phyloP scores from a whole-genome alignment of 2,797 vertebrate species.

The Tokudaia tokunoshimensis region DNA sequence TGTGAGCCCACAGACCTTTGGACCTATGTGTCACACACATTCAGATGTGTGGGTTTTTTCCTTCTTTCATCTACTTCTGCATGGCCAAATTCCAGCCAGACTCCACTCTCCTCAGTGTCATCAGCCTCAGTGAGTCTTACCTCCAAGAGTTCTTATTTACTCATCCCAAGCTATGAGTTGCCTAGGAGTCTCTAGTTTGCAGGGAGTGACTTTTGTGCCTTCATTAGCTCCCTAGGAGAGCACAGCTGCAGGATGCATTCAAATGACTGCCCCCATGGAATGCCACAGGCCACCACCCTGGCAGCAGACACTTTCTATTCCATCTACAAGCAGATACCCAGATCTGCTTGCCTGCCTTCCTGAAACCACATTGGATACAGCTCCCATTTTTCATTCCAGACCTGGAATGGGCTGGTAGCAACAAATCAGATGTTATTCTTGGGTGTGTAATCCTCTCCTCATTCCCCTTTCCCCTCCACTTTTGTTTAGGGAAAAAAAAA shows the following conservation, averaged over 20 bases:
- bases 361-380: slow-evolving; percentile 83
- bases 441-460: slow-evolving; percentile 77
- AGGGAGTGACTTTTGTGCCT: slow-evolving; percentile 85
- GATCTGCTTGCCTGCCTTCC: slow-evolving; percentile 78
- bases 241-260: slow-evolving; percentile 86
- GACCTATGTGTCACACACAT: neutral
- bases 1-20: neutral
- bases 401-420: slow-evolving; percentile 83
- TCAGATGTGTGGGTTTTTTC: neutral
- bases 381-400: slow-evolving; percentile 76
- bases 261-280: slow-evolving; percentile 83
- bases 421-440: slow-evolving; percentile 87
- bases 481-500: slow-evolving; percentile 84
- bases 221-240: slow-evolving; percentile 85
- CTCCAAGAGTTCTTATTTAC: slow-evolving; percentile 82
- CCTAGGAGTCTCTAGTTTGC: slow-evolving; percentile 86
- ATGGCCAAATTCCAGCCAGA: slow-evolving; percentile 63
- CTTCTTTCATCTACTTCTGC: neutral
- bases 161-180: slow-evolving; percentile 86
- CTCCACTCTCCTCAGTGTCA: slow-evolving; percentile 83
- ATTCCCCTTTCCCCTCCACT: slow-evolving; percentile 58
- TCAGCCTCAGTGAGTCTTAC: slow-evolving; percentile 81
- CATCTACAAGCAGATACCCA: slow-evolving; percentile 84
- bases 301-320: slow-evolving; percentile 78
- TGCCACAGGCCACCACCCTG: slow-evolving; percentile 44